Conservation (phyloP, 2,797 vertebrate species). For the Poecilia velifera region DNA sequence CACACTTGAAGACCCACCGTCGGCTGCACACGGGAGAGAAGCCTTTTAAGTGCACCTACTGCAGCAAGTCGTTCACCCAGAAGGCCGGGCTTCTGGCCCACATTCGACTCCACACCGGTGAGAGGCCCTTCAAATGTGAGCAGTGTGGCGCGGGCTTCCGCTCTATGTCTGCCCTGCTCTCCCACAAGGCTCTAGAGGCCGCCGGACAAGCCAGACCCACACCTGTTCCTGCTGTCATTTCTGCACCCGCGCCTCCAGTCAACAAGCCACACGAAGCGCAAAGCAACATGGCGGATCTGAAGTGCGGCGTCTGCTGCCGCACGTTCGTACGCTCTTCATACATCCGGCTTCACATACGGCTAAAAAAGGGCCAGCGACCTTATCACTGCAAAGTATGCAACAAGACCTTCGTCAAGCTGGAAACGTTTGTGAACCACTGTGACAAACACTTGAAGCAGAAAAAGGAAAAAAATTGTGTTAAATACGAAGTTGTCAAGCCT, state of each 20-base stretch:
- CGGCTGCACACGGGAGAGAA: conserved; percentile 84
- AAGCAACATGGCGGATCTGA: conserved; percentile 33
- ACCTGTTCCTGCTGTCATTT: accelerated
- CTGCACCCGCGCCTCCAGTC: accelerated
- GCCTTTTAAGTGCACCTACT: conserved; percentile 80
- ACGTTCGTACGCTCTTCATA: conserved; percentile 74
- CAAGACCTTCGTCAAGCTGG: conserved; percentile 72
- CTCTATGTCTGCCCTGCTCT: conserved; percentile 68
- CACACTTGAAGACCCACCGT: conserved; percentile 82
- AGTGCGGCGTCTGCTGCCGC: conserved; percentile 72
- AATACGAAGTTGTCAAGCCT: conserved; percentile 68
- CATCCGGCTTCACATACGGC: conserved; percentile 73
- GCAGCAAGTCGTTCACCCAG: conserved; percentile 81
- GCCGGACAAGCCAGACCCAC: conserved; percentile 38
- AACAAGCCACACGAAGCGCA: conserved; percentile 56
- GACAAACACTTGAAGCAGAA: conserved; percentile 74
- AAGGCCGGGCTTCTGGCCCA: conserved; percentile 83
- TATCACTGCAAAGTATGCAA: conserved; percentile 84
- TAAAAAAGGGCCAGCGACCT: conserved; percentile 59
- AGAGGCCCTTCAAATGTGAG: conserved; percentile 74
- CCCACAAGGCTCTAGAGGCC: conserved; percentile 73
- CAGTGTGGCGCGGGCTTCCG: conserved; percentile 72
- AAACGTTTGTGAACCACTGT: conserved; percentile 77
- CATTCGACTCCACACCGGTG: conserved; percentile 76
- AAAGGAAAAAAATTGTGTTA: conserved; percentile 48